Evolutionary conservation across 2,113 vertebrate species (phyloP), one percentile per base, ranked within the genome.

Genomic region (Barbus barbus): DNA sequence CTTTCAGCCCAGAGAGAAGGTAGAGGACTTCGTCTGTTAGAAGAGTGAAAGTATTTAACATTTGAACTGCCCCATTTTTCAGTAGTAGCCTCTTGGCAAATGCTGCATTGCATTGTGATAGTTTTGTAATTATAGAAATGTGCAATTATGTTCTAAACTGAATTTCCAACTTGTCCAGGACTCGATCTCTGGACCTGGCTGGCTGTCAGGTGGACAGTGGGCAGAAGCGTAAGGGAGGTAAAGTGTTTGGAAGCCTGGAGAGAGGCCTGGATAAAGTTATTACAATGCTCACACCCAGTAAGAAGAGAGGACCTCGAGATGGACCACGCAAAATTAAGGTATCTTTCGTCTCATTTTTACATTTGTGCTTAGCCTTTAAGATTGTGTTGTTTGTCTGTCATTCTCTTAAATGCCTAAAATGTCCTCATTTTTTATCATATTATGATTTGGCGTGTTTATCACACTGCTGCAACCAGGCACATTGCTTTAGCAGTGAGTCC

Each of bases 241-340:
- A 95, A 89, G 90, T 99, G 88, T 97, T 99, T 56, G 97, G 96
- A 24, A 98, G 95, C 82, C 90, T 99, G 85, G 98, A 99, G 92
- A 95, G 95, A 87, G 95, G 98, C 20, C 88, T 99, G 81, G 98
- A 98, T 91, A 99, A 97, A 92, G 91, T 99, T 69, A 97, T 98
- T 89, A 98, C 96, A 11, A 97, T 96, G 95, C 94, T 99, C 33
- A 98, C 97, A 0, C 96, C 98, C 63, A 96, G 89, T 89, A 99
- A 97, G 91, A 96, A 83, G 90, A 96, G 94, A 86, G 93, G 86
- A 8, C 92, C 81, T 63, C 94, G 92, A 51, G 95, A 95, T 0
- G 91, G 90, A 12, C 98, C 97, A 0, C 95, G 97, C 72, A 96
- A 92, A 89, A 92, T 96, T 78, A 97, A 96, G 96, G 98, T 98